A percentile compares a stretch with the other conserved stretches of the same genome.
These are phyloP conservation scores for Deilephila porcellus DNA, from an alignment of 2,888 invertebrate genomes.

Conservation along the genomic window DNA sequence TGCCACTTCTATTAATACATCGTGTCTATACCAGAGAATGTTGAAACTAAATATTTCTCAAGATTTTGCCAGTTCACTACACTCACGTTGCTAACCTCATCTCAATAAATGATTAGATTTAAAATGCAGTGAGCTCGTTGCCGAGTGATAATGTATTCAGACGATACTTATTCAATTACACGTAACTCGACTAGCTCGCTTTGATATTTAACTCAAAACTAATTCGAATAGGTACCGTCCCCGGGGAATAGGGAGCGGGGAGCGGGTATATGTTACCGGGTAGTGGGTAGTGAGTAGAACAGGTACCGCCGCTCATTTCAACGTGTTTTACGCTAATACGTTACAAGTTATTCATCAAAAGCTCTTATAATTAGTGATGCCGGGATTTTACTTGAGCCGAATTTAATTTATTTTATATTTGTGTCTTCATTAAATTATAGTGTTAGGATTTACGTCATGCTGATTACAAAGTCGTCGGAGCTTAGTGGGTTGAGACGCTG, in stretches of 20 bases:
- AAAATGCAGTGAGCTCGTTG: not conserved
- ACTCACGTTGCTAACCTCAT: not conserved
- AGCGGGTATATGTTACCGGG: not conserved
- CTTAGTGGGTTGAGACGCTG: not conserved
- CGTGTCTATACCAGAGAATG: too few species aligned
- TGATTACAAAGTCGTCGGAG: not conserved
- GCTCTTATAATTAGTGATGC: not conserved
- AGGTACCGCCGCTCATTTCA: not conserved
- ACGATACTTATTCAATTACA: conserved; percentile 15
- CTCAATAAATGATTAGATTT: conserved; percentile 5
- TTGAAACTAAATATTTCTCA: too few species aligned
- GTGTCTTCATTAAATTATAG: not conserved
- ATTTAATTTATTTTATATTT: not conserved
- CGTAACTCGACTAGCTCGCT: conserved; percentile 2
- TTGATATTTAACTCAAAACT: conserved; percentile 22
- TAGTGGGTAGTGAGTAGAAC: not conserved
- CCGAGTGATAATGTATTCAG: not conserved
- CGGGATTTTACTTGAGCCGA: not conserved
- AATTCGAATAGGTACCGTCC: conserved; percentile 1
- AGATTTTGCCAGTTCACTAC: not conserved
- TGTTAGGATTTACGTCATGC: not conserved
- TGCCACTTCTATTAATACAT: too few species aligned
- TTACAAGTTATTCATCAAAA: conserved; percentile 3
- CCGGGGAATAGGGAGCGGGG: not conserved
- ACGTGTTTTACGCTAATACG: not conserved